phyloP scores from a whole-genome alignment of 2,888 invertebrate genomes.

The Lithophane ornitopus region DNA sequence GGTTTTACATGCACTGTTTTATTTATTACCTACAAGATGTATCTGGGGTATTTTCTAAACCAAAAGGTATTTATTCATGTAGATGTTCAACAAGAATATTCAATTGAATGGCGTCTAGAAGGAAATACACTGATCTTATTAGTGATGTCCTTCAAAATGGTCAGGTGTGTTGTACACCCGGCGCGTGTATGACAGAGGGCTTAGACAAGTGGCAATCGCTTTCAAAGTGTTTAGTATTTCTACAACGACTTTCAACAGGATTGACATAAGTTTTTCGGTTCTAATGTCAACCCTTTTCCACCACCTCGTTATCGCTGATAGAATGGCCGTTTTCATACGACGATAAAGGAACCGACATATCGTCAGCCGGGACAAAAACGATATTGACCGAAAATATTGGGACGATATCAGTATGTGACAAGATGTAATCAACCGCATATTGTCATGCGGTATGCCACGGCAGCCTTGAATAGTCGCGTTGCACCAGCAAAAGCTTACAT shows the following conservation, averaged over 20 bases:
- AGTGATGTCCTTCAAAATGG: neutral
- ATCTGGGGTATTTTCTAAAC: neutral
- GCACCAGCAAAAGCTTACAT: too few relatives aligned
- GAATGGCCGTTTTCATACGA: neutral
- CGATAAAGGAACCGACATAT: too few relatives aligned
- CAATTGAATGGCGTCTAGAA: neutral
- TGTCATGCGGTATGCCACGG: too few relatives aligned
- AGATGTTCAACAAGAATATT: neutral
- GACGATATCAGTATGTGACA: too few relatives aligned
- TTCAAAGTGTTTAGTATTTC: neutral
- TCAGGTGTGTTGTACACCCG: neutral
- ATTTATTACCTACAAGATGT: constrained; percentile 46
- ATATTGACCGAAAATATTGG: too few relatives aligned
- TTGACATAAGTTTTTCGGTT: neutral
- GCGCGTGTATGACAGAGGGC: neutral
- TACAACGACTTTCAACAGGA: neutral
- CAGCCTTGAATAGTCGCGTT: too few relatives aligned
- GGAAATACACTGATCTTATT: neutral
- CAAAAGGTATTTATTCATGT: constrained; percentile 7
- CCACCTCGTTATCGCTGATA: neutral
- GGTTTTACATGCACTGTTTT: constrained; percentile 40
- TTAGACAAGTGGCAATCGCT: neutral
- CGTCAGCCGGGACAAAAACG: too few relatives aligned
- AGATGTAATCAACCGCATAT: too few relatives aligned
- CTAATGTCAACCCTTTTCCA: neutral